Conservation (phyloP, 1,140 invertebrate genomes). For the Lineus longissimus region DNA sequence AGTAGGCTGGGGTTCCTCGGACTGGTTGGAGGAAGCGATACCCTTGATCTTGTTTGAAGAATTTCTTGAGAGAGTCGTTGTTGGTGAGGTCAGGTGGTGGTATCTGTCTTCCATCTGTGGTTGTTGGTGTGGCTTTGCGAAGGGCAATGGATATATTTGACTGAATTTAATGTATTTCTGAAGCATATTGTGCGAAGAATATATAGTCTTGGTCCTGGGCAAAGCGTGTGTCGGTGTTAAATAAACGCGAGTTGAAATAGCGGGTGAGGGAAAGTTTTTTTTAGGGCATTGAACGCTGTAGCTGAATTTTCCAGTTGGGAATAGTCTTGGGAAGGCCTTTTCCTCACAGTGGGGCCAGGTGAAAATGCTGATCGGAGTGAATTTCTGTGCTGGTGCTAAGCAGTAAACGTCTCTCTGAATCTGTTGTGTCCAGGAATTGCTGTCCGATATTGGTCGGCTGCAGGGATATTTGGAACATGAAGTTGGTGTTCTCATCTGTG, state of each 20-base stretch:
- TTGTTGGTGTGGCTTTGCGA: not conserved
- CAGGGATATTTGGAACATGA: slow-evolving; percentile 13
- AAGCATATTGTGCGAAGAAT: not conserved
- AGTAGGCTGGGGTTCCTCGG: not conserved
- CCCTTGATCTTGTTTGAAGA: not conserved
- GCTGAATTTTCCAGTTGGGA: not conserved
- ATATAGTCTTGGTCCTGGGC: not conserved
- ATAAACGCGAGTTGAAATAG: not conserved
- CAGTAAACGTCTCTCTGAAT: slow-evolving; percentile 12
- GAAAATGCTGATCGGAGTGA: not conserved
- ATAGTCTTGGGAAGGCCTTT: not conserved
- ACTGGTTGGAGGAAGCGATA: not conserved
- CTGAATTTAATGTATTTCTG: not conserved
- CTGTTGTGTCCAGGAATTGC: slow-evolving; percentile 12
- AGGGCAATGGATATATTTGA: not conserved
- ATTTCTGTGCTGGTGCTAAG: slow-evolving; percentile 5
- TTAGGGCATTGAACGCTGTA: not conserved
- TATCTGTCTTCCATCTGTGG: not conserved
- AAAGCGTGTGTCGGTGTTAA: not conserved
- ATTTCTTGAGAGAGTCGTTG: not conserved
- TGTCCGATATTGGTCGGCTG: slow-evolving; percentile 22
- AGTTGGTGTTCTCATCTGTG: not conserved
- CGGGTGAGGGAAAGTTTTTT: not conserved
- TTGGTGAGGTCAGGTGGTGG: not conserved
- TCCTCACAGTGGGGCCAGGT: not conserved